Base-by-base conservation (phyloP, 1,140 invertebrate species). In the Neuroterus valhalla region DNA sequence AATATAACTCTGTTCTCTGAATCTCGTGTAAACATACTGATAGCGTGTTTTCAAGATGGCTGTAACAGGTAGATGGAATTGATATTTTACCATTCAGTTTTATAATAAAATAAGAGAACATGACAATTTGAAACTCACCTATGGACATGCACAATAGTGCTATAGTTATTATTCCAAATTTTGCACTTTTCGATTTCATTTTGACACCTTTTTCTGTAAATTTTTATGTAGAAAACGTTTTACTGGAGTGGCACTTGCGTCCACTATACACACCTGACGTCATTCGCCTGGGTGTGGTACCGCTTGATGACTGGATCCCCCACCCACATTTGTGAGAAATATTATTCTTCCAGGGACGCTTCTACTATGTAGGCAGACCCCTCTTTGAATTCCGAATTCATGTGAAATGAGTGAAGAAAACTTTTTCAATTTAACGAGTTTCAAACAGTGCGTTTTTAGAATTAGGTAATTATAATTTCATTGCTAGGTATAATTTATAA, bases 251-350 rank as follows among this genome's bases (percentile, higher is more conserved):
- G 38, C 43, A 48, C 43, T 45, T n/a, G 44, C 43, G 19, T 50
- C 46, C 68, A 52, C 72, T 74, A 31, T 66, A 75, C 50, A 45
- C 68, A 78, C 77, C 77, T 83, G 82, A 81, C 78, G 81, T 84
- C 72, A 82, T 78, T 78, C 74, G 78, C 74, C 76, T 81, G 82
- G 84, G 78, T 82, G 84, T 81, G 55, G 84, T 81, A 23, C 21
- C 55, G 4, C 21, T 14, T 26, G 12, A 55, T 62, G 55, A 62
- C 55, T 62, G 23, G 23, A 38, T 38, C 21, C 23, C 55, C 55
- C 55, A 62, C 55, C 55, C 11, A 38, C 55, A 62, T 31, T 26
- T 62, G 14, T 26, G 31, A 62, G 21, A 21, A 62, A 38, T 71
- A 48, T 42, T n/a, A 23, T 66, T n/a, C 55, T 48, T 31, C 50